Evolutionary conservation across 2,888 invertebrate genomes (phyloP).

Genomic region (Drosophila quasianomalipes): DNA sequence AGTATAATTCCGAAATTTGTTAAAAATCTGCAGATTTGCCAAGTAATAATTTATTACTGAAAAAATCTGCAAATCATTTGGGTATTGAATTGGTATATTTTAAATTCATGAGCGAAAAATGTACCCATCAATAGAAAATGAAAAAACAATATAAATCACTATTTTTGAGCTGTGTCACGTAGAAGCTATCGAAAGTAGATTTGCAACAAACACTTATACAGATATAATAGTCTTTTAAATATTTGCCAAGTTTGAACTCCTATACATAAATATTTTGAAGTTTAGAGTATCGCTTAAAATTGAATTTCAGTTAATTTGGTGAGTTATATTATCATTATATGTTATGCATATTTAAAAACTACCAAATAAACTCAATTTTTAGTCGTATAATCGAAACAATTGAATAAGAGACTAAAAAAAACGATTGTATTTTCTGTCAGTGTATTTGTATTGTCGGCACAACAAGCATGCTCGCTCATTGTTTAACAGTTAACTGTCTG

Average conservation of each 20-base stretch:
- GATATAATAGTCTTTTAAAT: neutral
- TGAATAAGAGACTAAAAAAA: neutral
- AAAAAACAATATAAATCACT: neutral
- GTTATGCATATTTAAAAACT: neutral
- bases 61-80: neutral
- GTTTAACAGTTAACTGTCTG: constrained; percentile 8
- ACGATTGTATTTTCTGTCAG: neutral
- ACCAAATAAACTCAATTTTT: neutral
- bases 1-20: neutral
- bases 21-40: neutral
- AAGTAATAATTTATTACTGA: neutral
- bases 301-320: neutral
- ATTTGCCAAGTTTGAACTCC: neutral
- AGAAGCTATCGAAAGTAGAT: neutral
- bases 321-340: neutral
- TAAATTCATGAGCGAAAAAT: neutral
- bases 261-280: neutral
- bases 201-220: neutral
- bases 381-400: neutral
- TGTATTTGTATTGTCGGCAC: constrained; percentile 18
- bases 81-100: neutral
- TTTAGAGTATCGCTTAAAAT: neutral
- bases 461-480: neutral
- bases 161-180: neutral
- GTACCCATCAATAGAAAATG: neutral